Conservation (phyloP, 2,113 vertebrate genomes). For the Zonotrichia leucophrys region DNA sequence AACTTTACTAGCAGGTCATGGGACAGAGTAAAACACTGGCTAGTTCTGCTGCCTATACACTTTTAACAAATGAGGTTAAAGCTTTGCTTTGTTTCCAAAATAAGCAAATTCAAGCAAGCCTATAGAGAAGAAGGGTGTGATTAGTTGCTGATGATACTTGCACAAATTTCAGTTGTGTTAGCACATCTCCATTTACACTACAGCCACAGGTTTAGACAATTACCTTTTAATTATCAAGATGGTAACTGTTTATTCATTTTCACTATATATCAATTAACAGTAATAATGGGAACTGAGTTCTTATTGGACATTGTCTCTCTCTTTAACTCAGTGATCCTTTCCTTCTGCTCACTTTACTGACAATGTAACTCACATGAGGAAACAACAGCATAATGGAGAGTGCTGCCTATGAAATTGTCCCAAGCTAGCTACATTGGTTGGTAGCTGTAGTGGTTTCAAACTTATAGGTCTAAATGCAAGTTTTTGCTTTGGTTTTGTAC, state of each 20-base stretch:
- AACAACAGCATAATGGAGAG: background rate
- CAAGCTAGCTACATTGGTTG: background rate
- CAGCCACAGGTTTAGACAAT: background rate
- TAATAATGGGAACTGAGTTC: background rate
- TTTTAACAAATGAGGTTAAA: slow-evolving; percentile 37
- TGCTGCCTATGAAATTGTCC: background rate
- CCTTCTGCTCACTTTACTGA: background rate
- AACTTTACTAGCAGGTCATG: background rate
- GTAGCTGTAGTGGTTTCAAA: background rate
- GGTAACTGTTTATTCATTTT: background rate
- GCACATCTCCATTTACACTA: background rate
- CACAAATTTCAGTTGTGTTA: background rate
- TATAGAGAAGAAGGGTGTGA: background rate
- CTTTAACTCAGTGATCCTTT: background rate
- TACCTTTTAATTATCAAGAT: background rate
- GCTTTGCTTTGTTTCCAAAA: slow-evolving; percentile 49
- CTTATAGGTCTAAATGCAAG: background rate
- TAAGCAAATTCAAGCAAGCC: slow-evolving; percentile 33
- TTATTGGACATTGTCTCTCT: background rate
- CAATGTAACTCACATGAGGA: background rate
- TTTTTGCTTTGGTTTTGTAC: background rate
- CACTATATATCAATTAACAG: background rate
- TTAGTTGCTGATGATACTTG: background rate
- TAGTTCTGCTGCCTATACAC: slow-evolving; percentile 21
- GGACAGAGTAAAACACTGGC: background rate